These are phyloP conservation scores for Pseudonaja textilis DNA, from an alignment of 2,113 vertebrate species.

Conservation along the genomic window DNA sequence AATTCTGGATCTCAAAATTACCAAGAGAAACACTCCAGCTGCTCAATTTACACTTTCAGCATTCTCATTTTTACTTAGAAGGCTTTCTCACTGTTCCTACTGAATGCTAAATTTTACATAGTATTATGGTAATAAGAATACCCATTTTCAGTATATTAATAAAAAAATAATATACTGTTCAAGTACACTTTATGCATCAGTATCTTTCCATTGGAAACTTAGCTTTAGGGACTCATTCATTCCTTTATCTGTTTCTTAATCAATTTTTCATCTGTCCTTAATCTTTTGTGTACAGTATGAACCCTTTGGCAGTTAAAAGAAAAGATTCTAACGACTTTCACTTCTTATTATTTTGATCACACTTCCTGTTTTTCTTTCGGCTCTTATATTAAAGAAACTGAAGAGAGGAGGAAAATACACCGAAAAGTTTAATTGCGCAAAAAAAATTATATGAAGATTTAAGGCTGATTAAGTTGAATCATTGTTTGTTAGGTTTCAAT, in stretches of 20 bases:
- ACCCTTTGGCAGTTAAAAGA: conserved; percentile 38
- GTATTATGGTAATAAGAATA: conserved; percentile 7
- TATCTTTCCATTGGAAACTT: conserved; percentile 42
- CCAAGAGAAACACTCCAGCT: conserved; percentile 45
- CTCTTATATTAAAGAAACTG: conserved; percentile 15
- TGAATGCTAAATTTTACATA: conserved; percentile 40
- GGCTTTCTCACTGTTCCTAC: not conserved
- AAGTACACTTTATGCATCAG: conserved; percentile 27
- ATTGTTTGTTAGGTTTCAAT: conserved; percentile 44
- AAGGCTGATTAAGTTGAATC: conserved; percentile 49
- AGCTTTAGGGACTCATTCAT: conserved; percentile 26
- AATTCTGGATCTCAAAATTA: conserved; percentile 47
- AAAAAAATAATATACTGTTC: conserved; percentile 37
- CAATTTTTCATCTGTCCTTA: conserved; percentile 25
- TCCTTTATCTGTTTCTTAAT: conserved; percentile 47
- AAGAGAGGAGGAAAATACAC: conserved; percentile 46
- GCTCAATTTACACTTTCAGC: conserved; percentile 32
- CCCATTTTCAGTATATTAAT: conserved; percentile 12
- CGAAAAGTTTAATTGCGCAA: conserved; percentile 54
- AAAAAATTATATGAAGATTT: conserved; percentile 46
- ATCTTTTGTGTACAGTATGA: conserved; percentile 28
- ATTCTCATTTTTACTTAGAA: conserved; percentile 29
- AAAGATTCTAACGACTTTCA: conserved; percentile 26
- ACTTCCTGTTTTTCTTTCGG: conserved; percentile 19
- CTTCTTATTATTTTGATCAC: conserved; percentile 10